Conservation (phyloP, 2,797 vertebrate genomes). For the Ctenochaetus hawaiiensis region DNA sequence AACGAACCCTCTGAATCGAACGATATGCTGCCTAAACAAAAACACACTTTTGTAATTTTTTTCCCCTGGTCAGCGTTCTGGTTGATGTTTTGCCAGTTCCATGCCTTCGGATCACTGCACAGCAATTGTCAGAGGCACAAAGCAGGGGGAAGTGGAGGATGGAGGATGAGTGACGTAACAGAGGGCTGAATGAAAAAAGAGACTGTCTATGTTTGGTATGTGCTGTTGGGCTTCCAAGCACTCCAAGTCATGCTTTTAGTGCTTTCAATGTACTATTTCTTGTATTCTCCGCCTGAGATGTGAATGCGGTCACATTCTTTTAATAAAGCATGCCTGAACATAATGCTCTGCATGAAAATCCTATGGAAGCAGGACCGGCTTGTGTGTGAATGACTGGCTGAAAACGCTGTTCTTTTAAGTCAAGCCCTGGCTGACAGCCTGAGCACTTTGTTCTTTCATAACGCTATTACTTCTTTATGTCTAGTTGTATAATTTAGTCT, state of each 20-base stretch:
- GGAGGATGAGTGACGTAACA: constrained; percentile 76
- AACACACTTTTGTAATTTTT: constrained; percentile 73
- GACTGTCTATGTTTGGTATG: constrained; percentile 71
- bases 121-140: constrained; percentile 77
- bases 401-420: constrained; percentile 28
- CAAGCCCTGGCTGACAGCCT: constrained; percentile 32
- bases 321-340: constrained; percentile 54
- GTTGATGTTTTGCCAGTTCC: constrained; percentile 76
- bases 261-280: constrained; percentile 39
- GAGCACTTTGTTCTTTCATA: constrained; percentile 57
- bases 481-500: constrained; percentile 72
- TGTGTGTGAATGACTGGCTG: constrained; percentile 17
- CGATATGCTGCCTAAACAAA: constrained; percentile 73
- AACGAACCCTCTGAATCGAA: constrained; percentile 43
- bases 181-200: constrained; percentile 71
- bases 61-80: constrained; percentile 76
- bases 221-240: constrained; percentile 52
- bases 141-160: constrained; percentile 69
- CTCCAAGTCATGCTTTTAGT: constrained; percentile 65
- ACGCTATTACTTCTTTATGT: constrained; percentile 63
- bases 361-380: constrained; percentile 14
- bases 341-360: constrained; percentile 30
- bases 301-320: constrained; percentile 46
- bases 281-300: constrained; percentile 25
- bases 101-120: constrained; percentile 77